Evolutionary conservation across 2,888 invertebrate genomes (phyloP), one percentile per base, ranked within the genome.

Genomic region (Molorchus minor): DNA sequence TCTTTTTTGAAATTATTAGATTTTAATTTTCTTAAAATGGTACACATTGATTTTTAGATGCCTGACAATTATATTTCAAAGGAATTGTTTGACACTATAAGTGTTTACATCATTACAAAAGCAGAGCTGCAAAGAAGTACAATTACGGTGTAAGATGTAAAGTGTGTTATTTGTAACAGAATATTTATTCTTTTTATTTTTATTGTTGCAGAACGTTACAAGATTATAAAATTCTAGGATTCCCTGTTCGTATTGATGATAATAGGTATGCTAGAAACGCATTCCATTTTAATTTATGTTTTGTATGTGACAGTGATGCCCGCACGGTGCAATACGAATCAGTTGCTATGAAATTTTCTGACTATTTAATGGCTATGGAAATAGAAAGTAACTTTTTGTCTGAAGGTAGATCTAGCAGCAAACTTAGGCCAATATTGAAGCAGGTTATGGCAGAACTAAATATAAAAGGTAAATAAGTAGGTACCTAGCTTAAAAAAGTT

Each of bases 41-140:
- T 3, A 12, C 17, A 25, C 10, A 17, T 20, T 17, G 73, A 61
- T 45, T 80, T 82, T 44, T 78, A 93, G 91, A 92, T 93, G 56
- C 97, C 97, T 3, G 90, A 92, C 73, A 92, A 94, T 76, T 94
- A 90, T 77, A 89, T 98, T 44, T 91, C 93, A 0, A 96, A 96
- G 80, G 96, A 97, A 73, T 86, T 92, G 15, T 97, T 98, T 83
- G 96, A 97, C 83, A 90, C 93, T 58, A 90, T 97, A 56, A 95
- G 93, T 77, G 93, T 93, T 17, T 98, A 94, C 77, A 94, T 98
- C 65, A 98, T 98, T 76, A 96, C 97, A 2, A 98, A 97, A 81
- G 91, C 92, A 20, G 94, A 96, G 75, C 84, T 98, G 29, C 93
- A 95, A 76, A 86, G 92, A 68, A 92, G 94, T 76, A 91, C 93